Evolutionary conservation across 2,888 invertebrate genomes (phyloP).

Genomic region (Eumacrocentrus americanus): DNA sequence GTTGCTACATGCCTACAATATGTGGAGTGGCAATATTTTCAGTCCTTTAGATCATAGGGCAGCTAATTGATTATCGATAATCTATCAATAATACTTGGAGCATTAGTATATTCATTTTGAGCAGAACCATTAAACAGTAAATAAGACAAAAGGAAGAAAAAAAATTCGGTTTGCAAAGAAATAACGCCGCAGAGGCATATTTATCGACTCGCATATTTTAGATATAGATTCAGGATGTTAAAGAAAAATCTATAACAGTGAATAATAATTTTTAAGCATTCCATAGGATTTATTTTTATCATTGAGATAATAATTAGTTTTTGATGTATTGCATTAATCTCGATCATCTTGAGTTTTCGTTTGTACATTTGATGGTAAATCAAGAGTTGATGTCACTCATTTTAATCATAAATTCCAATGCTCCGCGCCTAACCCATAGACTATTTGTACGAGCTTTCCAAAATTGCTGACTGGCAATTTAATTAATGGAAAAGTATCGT

Average conservation of each 20-base stretch:
- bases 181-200: neutral
- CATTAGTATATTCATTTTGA: slow-evolving; percentile 42
- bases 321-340: slow-evolving; percentile 29
- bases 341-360: slow-evolving; percentile 10
- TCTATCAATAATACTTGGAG: slow-evolving; percentile 40
- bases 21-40: slow-evolving; percentile 55
- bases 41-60: slow-evolving; percentile 50
- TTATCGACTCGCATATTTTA: slow-evolving; percentile 9
- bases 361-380: slow-evolving; percentile 22
- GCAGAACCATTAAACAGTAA: slow-evolving; percentile 37
- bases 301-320: neutral
- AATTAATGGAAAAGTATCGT: slow-evolving; percentile 43
- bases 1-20: slow-evolving; percentile 58
- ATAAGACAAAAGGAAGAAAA: slow-evolving; percentile 25
- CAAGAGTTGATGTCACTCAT: slow-evolving; percentile 7
- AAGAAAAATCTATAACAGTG: slow-evolving; percentile 3
- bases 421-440: neutral
- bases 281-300: slow-evolving; percentile 19
- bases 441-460: slow-evolving; percentile 41
- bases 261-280: slow-evolving; percentile 19
- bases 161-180: slow-evolving; percentile 6
- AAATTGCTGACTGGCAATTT: slow-evolving; percentile 48
- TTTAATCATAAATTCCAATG: neutral
- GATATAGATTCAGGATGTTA: neutral
- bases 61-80: slow-evolving; percentile 48